Evolutionary conservation across 1,140 invertebrate species (phyloP).

Genomic region (Drosophila simulans): DNA sequence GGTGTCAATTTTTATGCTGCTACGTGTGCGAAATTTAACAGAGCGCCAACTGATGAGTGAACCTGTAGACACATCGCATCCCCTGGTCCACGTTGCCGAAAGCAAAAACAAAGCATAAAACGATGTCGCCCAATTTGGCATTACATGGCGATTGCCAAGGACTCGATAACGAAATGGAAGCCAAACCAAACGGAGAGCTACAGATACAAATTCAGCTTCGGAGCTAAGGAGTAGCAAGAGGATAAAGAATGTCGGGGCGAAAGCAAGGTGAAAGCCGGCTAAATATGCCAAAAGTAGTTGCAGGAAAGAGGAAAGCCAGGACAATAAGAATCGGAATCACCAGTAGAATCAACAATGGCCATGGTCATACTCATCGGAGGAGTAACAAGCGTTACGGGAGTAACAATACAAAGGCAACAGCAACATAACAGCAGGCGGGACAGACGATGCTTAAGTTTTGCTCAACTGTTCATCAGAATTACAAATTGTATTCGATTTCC

Average conservation of each 20-base stretch:
- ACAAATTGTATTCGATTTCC: slow-evolving; percentile 84
- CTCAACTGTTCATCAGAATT: slow-evolving; percentile 82
- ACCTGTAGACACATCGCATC: slow-evolving; percentile 49
- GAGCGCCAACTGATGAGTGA: slow-evolving; percentile 75
- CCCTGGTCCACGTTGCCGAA: slow-evolving; percentile 2
- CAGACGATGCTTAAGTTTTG: slow-evolving; percentile 67
- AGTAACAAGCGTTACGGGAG: slow-evolving; percentile 26
- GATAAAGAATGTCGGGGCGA: slow-evolving; percentile 33
- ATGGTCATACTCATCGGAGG: slow-evolving; percentile 1
- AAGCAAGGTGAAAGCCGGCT: slow-evolving; percentile 49
- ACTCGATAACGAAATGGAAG: slow-evolving; percentile 78
- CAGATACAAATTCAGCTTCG: slow-evolving; percentile 3
- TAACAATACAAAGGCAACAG: slow-evolving; percentile 3
- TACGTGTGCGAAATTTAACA: slow-evolving; percentile 80
- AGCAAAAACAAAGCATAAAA: slow-evolving; percentile 52
- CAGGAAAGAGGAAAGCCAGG: slow-evolving; percentile 50
- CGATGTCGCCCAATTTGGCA: slow-evolving; percentile 77
- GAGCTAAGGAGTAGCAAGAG: neutral
- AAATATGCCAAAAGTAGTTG: slow-evolving; percentile 60
- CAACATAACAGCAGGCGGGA: slow-evolving; percentile 31
- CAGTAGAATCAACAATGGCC: slow-evolving; percentile 49
- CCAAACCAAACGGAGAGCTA: slow-evolving; percentile 15
- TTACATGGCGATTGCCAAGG: slow-evolving; percentile 71
- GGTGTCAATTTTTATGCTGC: slow-evolving; percentile 82
- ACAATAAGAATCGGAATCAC: slow-evolving; percentile 52